Conservation (phyloP, 2,888 invertebrate species). For the Cotesia congregata region DNA sequence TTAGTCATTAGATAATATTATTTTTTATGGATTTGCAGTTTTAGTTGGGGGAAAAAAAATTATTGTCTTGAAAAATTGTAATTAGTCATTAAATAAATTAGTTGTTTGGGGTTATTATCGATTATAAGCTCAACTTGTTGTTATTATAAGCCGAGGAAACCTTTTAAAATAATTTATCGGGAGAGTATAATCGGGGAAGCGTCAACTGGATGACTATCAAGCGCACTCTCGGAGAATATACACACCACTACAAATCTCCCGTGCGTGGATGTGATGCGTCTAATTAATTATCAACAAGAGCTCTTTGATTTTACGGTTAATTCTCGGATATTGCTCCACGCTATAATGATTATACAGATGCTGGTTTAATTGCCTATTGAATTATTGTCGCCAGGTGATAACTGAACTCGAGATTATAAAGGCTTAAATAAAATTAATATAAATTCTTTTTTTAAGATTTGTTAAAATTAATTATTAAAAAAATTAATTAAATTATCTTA, state of each 20-base stretch:
- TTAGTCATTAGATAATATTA: no score
- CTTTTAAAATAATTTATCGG: slow-evolving; percentile 4
- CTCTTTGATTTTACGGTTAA: not conserved
- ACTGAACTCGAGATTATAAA: not conserved
- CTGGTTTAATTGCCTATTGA: not conserved
- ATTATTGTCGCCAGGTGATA: not conserved
- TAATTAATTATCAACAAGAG: not conserved
- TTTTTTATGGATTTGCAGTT: no score
- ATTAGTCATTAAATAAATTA: not conserved
- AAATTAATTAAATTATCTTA: no score
- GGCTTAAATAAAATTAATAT: no score
- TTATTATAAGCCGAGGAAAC: slow-evolving; percentile 3
- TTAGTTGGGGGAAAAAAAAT: no score
- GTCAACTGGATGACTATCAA: slow-evolving; percentile 12
- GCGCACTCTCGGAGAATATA: slow-evolving; percentile 5
- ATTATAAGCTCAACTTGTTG: not conserved
- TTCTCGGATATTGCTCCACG: not conserved
- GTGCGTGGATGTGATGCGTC: not conserved
- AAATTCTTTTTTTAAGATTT: no score
- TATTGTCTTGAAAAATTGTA: no score
- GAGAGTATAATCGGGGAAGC: not conserved
- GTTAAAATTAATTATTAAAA: no score
- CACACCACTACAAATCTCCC: not conserved
- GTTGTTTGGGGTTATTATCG: not conserved
- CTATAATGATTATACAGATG: not conserved